phyloP scores from a whole-genome alignment of 1,140 invertebrate genomes.

The Saccostrea echinata region DNA sequence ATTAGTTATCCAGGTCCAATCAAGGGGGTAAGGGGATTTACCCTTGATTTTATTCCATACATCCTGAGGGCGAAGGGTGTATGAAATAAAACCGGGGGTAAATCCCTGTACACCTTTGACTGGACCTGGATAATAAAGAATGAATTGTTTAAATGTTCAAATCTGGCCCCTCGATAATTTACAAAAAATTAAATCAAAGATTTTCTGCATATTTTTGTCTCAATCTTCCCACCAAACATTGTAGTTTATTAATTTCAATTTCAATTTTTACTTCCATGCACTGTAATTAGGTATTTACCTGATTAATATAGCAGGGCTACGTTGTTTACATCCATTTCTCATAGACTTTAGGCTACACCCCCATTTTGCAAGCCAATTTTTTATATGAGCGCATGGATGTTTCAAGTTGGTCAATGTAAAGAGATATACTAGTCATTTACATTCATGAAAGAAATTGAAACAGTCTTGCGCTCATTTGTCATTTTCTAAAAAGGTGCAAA shows the following conservation, averaged over 20 bases:
- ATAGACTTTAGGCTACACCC: too few species aligned
- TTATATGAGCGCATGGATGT: not conserved
- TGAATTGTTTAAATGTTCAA: too few species aligned
- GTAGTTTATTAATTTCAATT: not conserved
- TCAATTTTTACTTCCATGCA: not conserved
- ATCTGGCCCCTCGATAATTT: not conserved
- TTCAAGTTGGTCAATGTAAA: not conserved
- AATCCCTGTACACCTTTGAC: too few species aligned
- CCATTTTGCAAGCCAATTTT: not conserved
- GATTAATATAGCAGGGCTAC: not conserved
- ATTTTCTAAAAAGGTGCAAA: not conserved
- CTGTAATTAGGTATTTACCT: too few species aligned
- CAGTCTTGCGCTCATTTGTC: not conserved
- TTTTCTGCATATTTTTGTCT: not conserved
- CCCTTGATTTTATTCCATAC: too few species aligned
- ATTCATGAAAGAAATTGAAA: not conserved
- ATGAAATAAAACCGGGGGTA: too few species aligned
- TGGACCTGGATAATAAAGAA: too few species aligned
- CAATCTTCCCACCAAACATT: not conserved
- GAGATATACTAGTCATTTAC: not conserved
- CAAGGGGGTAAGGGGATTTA: too few species aligned
- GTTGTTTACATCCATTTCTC: too few species aligned
- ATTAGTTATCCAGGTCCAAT: too few species aligned
- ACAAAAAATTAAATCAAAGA: not conserved
- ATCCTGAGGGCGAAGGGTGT: too few species aligned